These are phyloP conservation scores for Neoniphon sammara DNA, from an alignment of 2,797 vertebrate genomes.

Conservation along the genomic window DNA sequence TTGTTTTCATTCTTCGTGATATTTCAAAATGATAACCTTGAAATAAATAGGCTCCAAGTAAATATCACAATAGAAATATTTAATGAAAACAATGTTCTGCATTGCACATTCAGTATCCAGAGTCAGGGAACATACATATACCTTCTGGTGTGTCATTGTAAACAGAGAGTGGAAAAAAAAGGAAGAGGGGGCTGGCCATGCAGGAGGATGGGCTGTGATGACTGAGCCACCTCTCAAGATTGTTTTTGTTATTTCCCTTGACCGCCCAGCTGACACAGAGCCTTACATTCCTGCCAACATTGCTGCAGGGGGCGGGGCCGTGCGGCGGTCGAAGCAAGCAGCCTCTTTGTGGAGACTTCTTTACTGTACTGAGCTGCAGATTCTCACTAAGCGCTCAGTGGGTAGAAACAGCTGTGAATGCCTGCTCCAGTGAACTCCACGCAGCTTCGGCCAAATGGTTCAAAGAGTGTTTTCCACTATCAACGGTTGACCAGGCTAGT, in stretches of 20 bases:
- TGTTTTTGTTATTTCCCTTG: slow-evolving; percentile 79
- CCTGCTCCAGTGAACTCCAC: slow-evolving; percentile 55
- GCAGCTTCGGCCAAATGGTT: slow-evolving; percentile 63
- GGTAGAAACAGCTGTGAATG: slow-evolving; percentile 60
- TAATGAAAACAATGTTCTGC: slow-evolving; percentile 20
- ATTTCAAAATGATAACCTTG: slow-evolving; percentile 7
- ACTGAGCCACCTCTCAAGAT: slow-evolving; percentile 76
- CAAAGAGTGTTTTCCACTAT: slow-evolving; percentile 61
- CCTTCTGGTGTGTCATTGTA: slow-evolving; percentile 70
- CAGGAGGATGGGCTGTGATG: slow-evolving; percentile 66
- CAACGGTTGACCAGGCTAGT: slow-evolving; percentile 36
- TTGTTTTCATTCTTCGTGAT: neutral
- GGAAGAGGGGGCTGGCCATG: slow-evolving; percentile 65
- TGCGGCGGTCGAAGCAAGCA: slow-evolving; percentile 42
- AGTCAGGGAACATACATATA: slow-evolving; percentile 57
- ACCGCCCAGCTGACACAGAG: slow-evolving; percentile 72
- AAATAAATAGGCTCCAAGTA: slow-evolving; percentile 40
- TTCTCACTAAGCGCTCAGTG: slow-evolving; percentile 54
- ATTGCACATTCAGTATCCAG: slow-evolving; percentile 51
- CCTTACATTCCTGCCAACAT: slow-evolving; percentile 74
- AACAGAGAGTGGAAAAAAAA: slow-evolving; percentile 66
- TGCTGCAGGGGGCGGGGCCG: slow-evolving; percentile 57
- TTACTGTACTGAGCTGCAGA: slow-evolving; percentile 49
- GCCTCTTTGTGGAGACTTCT: slow-evolving; percentile 56
- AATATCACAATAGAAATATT: slow-evolving; percentile 30